A percentile compares a stretch with the other conserved stretches of the same genome.
phyloP scores from a whole-genome alignment of 2,113 vertebrate genomes.

The Petrocephalus microphthalmus region DNA sequence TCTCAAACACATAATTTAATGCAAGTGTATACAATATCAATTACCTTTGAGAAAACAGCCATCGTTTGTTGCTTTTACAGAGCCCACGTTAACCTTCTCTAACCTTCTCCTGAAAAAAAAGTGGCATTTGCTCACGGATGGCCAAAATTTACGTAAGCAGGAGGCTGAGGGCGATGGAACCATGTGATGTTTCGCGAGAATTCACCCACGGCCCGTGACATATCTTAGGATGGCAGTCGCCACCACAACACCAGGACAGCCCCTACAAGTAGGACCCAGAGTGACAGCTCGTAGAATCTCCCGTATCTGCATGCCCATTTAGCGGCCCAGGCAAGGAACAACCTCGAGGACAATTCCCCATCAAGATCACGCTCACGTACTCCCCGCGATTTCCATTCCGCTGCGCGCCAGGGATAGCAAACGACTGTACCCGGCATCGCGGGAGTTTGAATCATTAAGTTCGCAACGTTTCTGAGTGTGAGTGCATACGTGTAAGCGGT shows the following conservation, averaged over 20 bases:
- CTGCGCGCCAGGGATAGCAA: background rate
- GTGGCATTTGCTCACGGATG: background rate
- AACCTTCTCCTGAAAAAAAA: background rate
- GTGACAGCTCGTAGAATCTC: background rate
- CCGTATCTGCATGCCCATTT: background rate
- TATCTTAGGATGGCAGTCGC: background rate
- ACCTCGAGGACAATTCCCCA: background rate
- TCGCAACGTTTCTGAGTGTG: background rate
- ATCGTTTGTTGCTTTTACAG: background rate
- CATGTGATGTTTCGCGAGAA: background rate
- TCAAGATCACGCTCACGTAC: background rate
- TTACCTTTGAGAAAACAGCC: background rate
- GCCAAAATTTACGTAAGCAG: background rate
- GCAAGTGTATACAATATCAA: too few species aligned
- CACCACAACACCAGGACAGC: background rate
- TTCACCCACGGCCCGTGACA: background rate
- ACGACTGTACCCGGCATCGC: background rate
- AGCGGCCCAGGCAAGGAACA: background rate
- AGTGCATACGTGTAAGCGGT: background rate
- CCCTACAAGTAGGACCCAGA: background rate
- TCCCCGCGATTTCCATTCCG: background rate
- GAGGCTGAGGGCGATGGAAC: background rate
- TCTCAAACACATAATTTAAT: background rate
- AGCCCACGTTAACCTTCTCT: background rate
- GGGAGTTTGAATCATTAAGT: background rate